Base-by-base conservation (phyloP, 2,797 vertebrate species). In the Syncerus caffer region DNA sequence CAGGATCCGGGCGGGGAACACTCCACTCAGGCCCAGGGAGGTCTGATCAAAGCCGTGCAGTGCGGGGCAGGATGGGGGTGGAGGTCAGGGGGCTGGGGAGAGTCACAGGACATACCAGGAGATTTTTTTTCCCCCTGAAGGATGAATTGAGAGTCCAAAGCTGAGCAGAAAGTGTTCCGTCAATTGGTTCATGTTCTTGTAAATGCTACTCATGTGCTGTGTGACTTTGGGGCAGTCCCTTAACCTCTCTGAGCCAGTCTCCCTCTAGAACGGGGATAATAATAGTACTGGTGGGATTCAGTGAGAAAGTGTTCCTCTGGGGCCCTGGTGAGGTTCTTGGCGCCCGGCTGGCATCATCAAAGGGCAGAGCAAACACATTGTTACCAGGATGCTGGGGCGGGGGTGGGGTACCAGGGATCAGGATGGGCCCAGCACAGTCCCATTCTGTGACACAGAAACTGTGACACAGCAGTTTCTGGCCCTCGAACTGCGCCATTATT, bases 11-110 rank as follows among this genome's bases (percentile, higher is more conserved):
- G 89, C 96, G 51, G 95, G 95, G 21, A 96, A 94, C 98, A 98
- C 98, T 98, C 98, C 99, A 95, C 98, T 97, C 97, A 53, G 97
- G 98, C 97, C 98, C 98, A 98, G 98, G 97, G 97, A 96, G 96
- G 85, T 97, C 97, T 98, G 99, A 98, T 98, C 97, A 95, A 89
- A 90, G 97, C 97, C 96, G 60, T 62, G 95, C 96, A 97, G 71
- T 58, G 95, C 96, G 96, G 93, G 6, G 27, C 29, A 31, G 76
- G 16, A 64, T 45, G 29, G 2, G 17, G 12, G 29, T 57, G 57
- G n/a, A 58, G 29, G 47, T 19, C 57, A 45, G 42, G 11, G 45
- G 17, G 4, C 1, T 19, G 3, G 6, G 3, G 34, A 38, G 38
- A 51, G 21, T n/a, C 67, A 38, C 3, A 19, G 7, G 57, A 53